Conservation (phyloP, 2,113 vertebrate genomes). For the Phocoena phocoena region DNA sequence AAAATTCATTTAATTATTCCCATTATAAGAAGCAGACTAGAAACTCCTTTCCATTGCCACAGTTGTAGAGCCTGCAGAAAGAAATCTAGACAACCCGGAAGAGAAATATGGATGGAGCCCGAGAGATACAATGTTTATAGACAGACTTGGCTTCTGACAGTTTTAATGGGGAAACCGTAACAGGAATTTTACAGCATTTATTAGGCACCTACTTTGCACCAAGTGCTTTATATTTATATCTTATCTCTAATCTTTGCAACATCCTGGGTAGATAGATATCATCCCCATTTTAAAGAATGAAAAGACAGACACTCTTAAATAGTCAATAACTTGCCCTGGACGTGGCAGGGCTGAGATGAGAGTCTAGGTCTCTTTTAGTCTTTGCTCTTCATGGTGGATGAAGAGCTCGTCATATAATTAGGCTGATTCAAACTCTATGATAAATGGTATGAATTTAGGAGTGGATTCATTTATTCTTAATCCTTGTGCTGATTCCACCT, state of each 20-base stretch:
- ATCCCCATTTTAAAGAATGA: background rate
- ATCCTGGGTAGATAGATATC: background rate
- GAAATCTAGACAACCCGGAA: background rate
- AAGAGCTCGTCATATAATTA: background rate
- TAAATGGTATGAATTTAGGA: background rate
- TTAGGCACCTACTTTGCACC: background rate
- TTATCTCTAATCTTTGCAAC: background rate
- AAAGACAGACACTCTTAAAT: background rate
- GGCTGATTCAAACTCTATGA: background rate
- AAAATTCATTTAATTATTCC: constrained; percentile 30
- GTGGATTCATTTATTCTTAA: background rate
- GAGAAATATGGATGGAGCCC: background rate
- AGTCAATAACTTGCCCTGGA: background rate
- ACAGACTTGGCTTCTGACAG: background rate
- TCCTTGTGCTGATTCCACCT: background rate
- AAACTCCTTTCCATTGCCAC: background rate
- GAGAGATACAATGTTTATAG: background rate
- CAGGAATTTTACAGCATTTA: background rate
- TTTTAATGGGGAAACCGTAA: background rate
- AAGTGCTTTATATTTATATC: background rate
- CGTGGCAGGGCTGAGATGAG: background rate
- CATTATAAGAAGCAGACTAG: background rate
- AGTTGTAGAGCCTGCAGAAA: background rate
- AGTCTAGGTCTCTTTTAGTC: background rate
- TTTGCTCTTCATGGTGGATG: background rate